Evolutionary conservation across 2,888 invertebrate genomes (phyloP).

Genomic region (Limnephilus lunatus): DNA sequence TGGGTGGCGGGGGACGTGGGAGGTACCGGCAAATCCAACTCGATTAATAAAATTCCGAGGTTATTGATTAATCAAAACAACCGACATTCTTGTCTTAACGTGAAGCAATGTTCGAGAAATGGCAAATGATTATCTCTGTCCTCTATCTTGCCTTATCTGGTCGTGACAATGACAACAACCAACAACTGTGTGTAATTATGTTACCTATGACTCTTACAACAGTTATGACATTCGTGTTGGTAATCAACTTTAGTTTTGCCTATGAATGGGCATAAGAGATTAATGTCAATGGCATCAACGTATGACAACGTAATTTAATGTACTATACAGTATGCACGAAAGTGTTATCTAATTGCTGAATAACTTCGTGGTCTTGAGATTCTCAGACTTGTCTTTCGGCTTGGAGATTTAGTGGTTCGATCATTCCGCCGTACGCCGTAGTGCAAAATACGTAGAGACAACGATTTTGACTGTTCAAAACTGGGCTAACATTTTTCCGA

Average conservation of each 20-base stretch:
- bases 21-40: background rate
- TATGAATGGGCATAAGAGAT: background rate
- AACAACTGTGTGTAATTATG: background rate
- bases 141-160: background rate
- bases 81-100: background rate
- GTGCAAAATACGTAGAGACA: too few species aligned
- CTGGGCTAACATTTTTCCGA: too few species aligned
- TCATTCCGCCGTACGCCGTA: too few species aligned
- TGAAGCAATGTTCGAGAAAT: background rate
- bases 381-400: background rate
- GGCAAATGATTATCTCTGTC: background rate
- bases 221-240: background rate
- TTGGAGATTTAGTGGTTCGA: too few species aligned
- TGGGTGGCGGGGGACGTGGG: background rate
- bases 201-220: background rate
- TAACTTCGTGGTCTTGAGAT: background rate
- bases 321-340: background rate
- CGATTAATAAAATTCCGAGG: slow-evolving; percentile 19
- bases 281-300: background rate
- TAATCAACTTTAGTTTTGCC: background rate
- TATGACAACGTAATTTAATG: background rate
- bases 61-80: slow-evolving; percentile 26
- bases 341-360: background rate
- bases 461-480: too few species aligned
- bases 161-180: background rate